A percentile compares a stretch with the other conserved stretches of the same genome.
These are phyloP conservation scores for Oryzias celebensis DNA, from an alignment of 2,113 vertebrate species.

Conservation along the genomic window DNA sequence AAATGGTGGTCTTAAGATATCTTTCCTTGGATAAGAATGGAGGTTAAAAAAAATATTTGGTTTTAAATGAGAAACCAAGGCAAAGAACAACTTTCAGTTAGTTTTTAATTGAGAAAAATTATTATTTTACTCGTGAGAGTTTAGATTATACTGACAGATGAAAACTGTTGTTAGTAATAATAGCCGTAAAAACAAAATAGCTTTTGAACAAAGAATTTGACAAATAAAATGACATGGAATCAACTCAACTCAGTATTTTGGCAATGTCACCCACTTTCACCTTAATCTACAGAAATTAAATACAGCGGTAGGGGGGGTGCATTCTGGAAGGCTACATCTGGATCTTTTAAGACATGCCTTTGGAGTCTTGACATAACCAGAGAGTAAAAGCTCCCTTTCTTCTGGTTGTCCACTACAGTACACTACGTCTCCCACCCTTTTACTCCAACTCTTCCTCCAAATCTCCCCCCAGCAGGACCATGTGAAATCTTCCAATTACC, in stretches of 20 bases:
- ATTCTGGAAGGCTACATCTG: constrained; percentile 53
- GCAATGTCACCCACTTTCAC: too few species aligned
- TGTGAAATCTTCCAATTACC: constrained; percentile 75
- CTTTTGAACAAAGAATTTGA: too few species aligned
- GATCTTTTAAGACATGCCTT: constrained; percentile 61
- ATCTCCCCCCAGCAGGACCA: constrained; percentile 37
- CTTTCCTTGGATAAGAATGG: constrained; percentile 36
- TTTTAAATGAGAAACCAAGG: constrained; percentile 37
- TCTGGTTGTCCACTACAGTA: background rate
- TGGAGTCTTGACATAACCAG: constrained; percentile 48
- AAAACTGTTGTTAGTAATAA: too few species aligned
- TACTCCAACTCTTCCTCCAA: constrained; percentile 14
- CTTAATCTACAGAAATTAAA: constrained; percentile 3
- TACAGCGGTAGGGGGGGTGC: constrained; percentile 1
- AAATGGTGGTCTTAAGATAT: constrained; percentile 24
- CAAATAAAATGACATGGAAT: too few species aligned
- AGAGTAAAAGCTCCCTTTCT: constrained; percentile 16
- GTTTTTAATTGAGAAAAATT: too few species aligned
- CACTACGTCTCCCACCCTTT: constrained; percentile 12
- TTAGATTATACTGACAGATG: too few species aligned
- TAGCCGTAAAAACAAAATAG: too few species aligned
- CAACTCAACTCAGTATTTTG: too few species aligned
- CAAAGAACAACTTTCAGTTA: too few species aligned
- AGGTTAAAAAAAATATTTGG: constrained; percentile 52
- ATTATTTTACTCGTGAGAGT: too few species aligned